These are phyloP conservation scores for Phortica variegata DNA, from an alignment of 1,140 invertebrate genomes.

Conservation along the genomic window DNA sequence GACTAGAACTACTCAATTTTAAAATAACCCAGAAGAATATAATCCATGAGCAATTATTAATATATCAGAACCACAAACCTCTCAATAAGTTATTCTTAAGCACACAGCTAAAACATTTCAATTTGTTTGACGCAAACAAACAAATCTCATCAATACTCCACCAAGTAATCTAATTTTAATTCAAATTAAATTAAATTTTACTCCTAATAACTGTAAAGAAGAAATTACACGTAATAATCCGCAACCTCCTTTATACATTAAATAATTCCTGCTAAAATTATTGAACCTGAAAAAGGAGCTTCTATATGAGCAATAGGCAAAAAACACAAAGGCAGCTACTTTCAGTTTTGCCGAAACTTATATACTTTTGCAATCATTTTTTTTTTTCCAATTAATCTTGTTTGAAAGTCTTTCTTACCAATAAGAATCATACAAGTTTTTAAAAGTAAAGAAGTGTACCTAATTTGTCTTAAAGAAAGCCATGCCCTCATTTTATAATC, in stretches of 20 bases:
- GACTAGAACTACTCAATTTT: conserved; percentile 51
- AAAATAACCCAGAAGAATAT: conserved; percentile 70
- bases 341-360: no score
- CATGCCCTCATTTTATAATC: no score
- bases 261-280: conserved; percentile 70
- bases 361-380: no score
- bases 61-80: conserved; percentile 58
- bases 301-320: conserved; percentile 74
- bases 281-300: conserved; percentile 68
- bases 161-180: conserved; percentile 62
- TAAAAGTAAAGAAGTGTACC: no score
- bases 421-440: no score
- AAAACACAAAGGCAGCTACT: no score
- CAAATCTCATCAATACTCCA: conserved; percentile 60
- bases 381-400: no score
- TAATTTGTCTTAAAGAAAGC: no score
- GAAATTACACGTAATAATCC: conserved; percentile 62
- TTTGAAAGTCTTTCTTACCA: no score
- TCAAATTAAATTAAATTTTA: conserved; percentile 56
- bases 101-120: conserved; percentile 49
- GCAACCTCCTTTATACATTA: conserved; percentile 62
- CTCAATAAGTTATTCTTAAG: conserved; percentile 59
- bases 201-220: conserved; percentile 54
- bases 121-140: conserved; percentile 63
- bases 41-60: conserved; percentile 69